A percentile compares a stretch with the other conserved stretches of the same genome.
Evolutionary conservation across 1,140 invertebrate genomes (phyloP).

Genomic region (Aphis gossypii): DNA sequence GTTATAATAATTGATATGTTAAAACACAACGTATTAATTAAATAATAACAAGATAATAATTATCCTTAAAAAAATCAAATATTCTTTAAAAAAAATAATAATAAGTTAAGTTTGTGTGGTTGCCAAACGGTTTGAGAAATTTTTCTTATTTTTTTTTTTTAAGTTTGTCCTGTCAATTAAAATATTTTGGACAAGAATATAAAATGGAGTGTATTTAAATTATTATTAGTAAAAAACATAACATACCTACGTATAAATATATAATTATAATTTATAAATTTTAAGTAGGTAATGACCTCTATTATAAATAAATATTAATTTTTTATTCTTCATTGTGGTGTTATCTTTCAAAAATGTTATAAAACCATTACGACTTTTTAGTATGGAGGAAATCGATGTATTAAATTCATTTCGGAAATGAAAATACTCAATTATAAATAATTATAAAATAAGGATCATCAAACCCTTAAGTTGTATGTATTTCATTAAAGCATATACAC

Average conservation of each 20-base stretch:
- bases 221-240: slow-evolving; percentile 10
- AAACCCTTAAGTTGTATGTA: not conserved
- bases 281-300: not conserved
- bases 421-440: not conserved
- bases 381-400: not conserved
- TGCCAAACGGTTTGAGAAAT: not conserved
- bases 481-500: not conserved
- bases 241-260: not conserved
- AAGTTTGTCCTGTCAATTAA: not conserved
- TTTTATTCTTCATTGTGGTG: not conserved
- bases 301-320: not conserved
- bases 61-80: not conserved
- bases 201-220: not conserved
- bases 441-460: not conserved
- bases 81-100: not conserved
- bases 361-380: not conserved
- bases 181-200: not conserved
- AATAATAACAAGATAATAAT: not conserved
- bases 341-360: not conserved
- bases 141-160: not conserved
- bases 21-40: not conserved
- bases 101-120: not conserved
- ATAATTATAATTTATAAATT: not conserved
- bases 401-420: not conserved
- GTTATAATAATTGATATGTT: not conserved